These are phyloP conservation scores for Crotalus adamanteus DNA, from an alignment of 2,797 vertebrate genomes.

Conservation along the genomic window DNA sequence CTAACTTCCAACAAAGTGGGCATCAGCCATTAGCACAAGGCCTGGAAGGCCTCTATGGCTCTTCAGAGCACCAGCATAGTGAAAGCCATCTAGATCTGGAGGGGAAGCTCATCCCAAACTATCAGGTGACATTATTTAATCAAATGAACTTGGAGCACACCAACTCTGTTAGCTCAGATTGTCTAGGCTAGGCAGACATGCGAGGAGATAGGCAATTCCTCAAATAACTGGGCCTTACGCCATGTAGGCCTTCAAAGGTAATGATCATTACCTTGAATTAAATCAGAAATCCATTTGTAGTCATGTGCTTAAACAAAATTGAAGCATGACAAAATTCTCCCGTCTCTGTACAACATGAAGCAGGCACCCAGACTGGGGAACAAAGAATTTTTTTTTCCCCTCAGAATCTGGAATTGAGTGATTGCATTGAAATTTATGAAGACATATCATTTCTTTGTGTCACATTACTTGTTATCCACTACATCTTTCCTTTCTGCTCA, in stretches of 20 bases:
- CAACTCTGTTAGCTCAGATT: neutral
- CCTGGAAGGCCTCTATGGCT: neutral
- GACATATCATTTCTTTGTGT: neutral
- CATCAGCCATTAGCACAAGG: neutral
- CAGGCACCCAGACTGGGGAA: neutral
- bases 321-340: neutral
- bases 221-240: neutral
- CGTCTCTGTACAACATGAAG: neutral
- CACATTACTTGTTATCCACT: neutral
- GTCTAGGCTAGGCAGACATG: neutral
- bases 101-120: neutral
- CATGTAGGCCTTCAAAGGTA: neutral
- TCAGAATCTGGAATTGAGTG: neutral
- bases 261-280: neutral
- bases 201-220: neutral
- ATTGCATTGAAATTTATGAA: neutral
- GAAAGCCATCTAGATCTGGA: neutral
- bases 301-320: neutral
- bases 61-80: neutral
- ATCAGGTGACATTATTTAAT: neutral
- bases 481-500: neutral
- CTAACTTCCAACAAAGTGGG: neutral
- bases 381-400: neutral
- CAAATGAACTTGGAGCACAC: neutral
- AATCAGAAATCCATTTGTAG: neutral